These are phyloP conservation scores for Eolophus roseicapilla DNA, from an alignment of 2,113 vertebrate species.

Conservation along the genomic window DNA sequence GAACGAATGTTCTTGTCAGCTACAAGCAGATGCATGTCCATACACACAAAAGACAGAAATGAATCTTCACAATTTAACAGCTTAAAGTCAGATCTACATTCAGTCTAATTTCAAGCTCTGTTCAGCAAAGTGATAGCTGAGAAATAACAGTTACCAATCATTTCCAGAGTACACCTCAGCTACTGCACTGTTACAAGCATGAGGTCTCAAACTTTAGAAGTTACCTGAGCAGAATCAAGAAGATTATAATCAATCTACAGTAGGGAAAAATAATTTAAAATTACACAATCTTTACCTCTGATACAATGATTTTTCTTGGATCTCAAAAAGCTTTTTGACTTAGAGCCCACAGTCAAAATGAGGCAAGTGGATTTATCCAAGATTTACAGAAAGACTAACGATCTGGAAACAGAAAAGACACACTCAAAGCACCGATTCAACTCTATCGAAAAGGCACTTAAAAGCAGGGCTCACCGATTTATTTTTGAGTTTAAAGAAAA, in stretches of 20 bases:
- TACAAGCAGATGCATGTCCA: neutral
- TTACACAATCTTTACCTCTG: neutral
- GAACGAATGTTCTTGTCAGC: neutral
- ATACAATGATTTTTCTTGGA: neutral
- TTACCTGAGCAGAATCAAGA: neutral
- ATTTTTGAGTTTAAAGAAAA: neutral
- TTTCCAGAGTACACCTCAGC: neutral
- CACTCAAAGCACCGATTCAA: neutral
- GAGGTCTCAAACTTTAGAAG: neutral
- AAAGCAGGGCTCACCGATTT: neutral
- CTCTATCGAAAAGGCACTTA: neutral
- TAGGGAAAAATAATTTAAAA: neutral
- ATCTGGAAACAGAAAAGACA: neutral
- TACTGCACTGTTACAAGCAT: neutral
- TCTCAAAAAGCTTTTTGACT: neutral
- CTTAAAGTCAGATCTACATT: neutral
- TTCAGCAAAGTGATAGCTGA: neutral
- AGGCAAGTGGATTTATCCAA: neutral
- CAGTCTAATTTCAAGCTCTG: neutral
- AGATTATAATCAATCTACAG: neutral
- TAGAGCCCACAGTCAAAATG: neutral
- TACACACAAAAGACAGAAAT: neutral
- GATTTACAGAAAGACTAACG: neutral
- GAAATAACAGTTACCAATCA: neutral
- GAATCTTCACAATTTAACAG: neutral